These are phyloP conservation scores for Nemotelus pantherinus DNA, from an alignment of 2,888 invertebrate species.

Conservation along the genomic window DNA sequence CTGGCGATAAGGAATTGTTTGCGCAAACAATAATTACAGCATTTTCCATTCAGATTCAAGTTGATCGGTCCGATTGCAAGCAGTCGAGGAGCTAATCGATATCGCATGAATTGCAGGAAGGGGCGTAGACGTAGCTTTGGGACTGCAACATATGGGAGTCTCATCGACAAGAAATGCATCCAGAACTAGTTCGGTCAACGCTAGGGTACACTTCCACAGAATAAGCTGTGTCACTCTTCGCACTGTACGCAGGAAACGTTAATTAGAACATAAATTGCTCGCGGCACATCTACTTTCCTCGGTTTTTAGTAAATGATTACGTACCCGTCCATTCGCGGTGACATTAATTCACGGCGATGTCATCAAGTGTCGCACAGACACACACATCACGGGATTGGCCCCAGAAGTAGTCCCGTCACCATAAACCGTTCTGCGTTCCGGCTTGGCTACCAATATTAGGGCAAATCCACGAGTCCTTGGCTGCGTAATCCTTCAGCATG, in stretches of 20 bases:
- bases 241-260: not conserved
- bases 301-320: constrained; percentile 13
- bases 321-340: constrained; percentile 27
- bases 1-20: constrained; percentile 13
- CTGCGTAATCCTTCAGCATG: not conserved
- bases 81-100: constrained; percentile 13
- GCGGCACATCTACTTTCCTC: not conserved
- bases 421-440: not conserved
- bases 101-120: not conserved
- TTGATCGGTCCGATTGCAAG: constrained; percentile 26
- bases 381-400: constrained; percentile 2
- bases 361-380: constrained; percentile 31
- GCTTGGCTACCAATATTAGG: not conserved
- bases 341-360: constrained; percentile 39
- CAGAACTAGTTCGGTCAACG: not conserved
- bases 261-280: not conserved
- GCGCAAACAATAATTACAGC: constrained; percentile 26
- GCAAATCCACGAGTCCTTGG: not conserved
- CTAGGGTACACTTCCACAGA: too few species aligned
- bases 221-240: too few species aligned
- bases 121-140: not conserved
- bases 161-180: not conserved
- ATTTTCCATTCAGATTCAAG: constrained; percentile 18
- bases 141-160: constrained; percentile 25
- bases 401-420: constrained; percentile 15